Conservation (phyloP, 2,797 vertebrate species). For the Hapalemur alaotrensis region DNA sequence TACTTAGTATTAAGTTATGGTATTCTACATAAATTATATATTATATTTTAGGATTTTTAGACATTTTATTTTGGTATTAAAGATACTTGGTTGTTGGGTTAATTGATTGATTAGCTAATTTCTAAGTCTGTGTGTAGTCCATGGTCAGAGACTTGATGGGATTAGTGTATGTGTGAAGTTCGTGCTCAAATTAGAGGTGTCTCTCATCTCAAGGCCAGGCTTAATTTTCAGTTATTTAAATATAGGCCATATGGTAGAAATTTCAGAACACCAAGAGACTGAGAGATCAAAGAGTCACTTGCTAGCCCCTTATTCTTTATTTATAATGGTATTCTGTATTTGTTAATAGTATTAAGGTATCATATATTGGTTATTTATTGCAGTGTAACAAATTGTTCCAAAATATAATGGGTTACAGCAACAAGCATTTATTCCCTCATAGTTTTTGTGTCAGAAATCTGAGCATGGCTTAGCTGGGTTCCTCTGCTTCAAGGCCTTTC, state of each 20-base stretch:
- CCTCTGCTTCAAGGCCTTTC: not conserved
- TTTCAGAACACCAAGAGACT: not conserved
- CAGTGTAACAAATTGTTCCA: not conserved
- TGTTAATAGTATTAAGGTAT: not conserved
- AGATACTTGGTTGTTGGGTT: not conserved
- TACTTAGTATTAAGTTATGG: not conserved
- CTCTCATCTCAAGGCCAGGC: not conserved
- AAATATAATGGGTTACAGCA: not conserved
- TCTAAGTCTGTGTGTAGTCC: not conserved
- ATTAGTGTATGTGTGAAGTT: not conserved
- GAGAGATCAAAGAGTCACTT: not conserved
- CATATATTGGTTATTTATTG: not conserved
- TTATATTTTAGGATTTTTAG: not conserved
- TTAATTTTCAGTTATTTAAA: conserved; percentile 9
- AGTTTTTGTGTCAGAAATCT: not conserved
- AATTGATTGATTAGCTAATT: not conserved
- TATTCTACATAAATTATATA: not conserved
- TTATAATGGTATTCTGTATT: not conserved
- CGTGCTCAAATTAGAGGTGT: not conserved
- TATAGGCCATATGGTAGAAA: not conserved
- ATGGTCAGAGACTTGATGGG: not conserved
- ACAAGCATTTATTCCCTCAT: not conserved
- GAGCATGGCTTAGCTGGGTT: not conserved
- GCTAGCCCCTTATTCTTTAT: not conserved
- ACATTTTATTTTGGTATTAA: not conserved